Evolutionary conservation across 2,797 vertebrate genomes (phyloP), one percentile per base, ranked within the genome.

Genomic region (Crenuchus spilurus): DNA sequence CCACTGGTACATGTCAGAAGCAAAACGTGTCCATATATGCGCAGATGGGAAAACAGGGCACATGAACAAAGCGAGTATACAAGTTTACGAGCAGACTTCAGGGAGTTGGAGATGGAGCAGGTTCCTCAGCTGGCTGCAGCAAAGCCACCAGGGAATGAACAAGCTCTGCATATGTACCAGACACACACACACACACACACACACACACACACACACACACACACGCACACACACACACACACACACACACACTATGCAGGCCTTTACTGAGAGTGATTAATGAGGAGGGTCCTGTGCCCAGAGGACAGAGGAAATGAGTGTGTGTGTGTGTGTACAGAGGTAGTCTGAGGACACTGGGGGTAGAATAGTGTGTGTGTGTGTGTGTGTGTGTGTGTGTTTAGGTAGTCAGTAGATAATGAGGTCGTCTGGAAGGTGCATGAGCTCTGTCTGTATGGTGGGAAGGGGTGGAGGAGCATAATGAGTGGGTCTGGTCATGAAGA

Each of bases 371-470:
- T 48, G 30, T 28, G 7, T 71, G 35, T 13, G 3, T 52, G 28
- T 61, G 37, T 26, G 1, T 62, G 1, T 20, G 26, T 44, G 8
- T 28, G 18, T 28, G 26, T 30, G n/a, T 42, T 3, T 42, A 9
- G 24, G 16, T 26, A 22, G 24, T 6, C 55, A 57, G 42, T 30
- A 60, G 61, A 66, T 80, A 60, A 72, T 52, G 11, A 67, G 20
- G 52, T 86, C 72, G 85, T 78, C 72, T 67, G 78, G 72, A 60
- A 33, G 8, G 52, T 55, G 26, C 51, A 54, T n/a, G 6, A 28
- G 49, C 60, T 67, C 31, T 42, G 58, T 18, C 18, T 60, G 14
- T 3, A 2, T 20, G 22, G 33, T n/a, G 18, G 4, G 9, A 0
- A 7, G 0, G n/a, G n/a, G 1, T 35, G 62, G 6, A 16, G 3